Conservation (phyloP, 2,888 invertebrate genomes). For the Drosophila setosimentum region DNA sequence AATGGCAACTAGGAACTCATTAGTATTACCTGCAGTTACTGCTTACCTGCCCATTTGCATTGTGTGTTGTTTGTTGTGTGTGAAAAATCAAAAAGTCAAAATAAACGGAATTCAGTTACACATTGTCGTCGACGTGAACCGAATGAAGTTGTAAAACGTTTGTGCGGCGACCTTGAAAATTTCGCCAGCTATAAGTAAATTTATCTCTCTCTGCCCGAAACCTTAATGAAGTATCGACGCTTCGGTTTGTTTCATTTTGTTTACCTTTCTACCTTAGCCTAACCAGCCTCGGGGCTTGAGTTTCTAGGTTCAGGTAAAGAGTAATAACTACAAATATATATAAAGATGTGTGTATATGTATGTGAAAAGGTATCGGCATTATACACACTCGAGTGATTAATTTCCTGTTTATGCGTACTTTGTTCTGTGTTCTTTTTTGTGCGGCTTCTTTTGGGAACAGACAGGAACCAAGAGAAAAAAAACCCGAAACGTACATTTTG, state of each 20-base stretch:
- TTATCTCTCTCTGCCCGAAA: constrained; percentile 40
- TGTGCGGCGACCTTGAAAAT: constrained; percentile 62
- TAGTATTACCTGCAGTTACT: constrained; percentile 58
- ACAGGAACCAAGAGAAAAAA: constrained; percentile 28
- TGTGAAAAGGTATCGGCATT: constrained; percentile 57
- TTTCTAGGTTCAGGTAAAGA: constrained; percentile 37
- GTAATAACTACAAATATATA: constrained; percentile 30
- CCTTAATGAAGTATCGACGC: constrained; percentile 59
- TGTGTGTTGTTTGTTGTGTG: constrained; percentile 54
- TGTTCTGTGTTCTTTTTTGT: constrained; percentile 63
- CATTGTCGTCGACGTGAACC: constrained; percentile 22
- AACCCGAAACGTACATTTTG: constrained; percentile 46
- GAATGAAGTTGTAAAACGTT: constrained; percentile 75
- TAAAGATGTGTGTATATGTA: constrained; percentile 15
- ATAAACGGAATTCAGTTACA: constrained; percentile 75
- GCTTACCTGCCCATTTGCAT: constrained; percentile 56
- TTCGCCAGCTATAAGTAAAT: constrained; percentile 50
- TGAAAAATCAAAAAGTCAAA: constrained; percentile 80
- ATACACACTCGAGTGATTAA: constrained; percentile 74
- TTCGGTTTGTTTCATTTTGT: constrained; percentile 31
- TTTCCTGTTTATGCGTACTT: constrained; percentile 78
- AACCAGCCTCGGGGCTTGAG: constrained; percentile 41
- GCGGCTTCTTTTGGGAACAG: constrained; percentile 61
- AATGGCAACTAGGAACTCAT: constrained; percentile 71
- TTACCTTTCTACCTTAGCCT: constrained; percentile 27